phyloP scores from a whole-genome alignment of 2,113 vertebrate species.

The Oncorhynchus tshawytscha region DNA sequence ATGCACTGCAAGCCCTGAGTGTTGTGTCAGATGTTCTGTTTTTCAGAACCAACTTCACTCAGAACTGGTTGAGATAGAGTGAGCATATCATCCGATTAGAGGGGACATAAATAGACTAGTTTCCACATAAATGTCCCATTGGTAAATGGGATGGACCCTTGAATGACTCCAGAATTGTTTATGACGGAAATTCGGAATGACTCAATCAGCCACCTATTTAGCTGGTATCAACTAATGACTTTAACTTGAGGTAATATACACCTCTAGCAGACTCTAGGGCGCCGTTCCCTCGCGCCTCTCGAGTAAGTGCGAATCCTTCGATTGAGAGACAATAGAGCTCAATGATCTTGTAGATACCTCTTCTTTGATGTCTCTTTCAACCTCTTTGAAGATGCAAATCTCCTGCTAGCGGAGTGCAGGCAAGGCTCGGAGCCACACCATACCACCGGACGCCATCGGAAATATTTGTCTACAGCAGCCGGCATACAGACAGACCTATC shows the following conservation, averaged over 20 bases:
- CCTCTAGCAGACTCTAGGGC: slow-evolving; percentile 65
- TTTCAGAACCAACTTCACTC: too few species aligned
- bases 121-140: too few species aligned
- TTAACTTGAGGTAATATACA: slow-evolving; percentile 52
- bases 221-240: slow-evolving; percentile 54
- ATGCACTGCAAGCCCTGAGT: too few species aligned
- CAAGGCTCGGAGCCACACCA: slow-evolving; percentile 26
- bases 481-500: slow-evolving; percentile 8
- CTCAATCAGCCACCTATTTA: slow-evolving; percentile 49
- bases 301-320: slow-evolving; percentile 57
- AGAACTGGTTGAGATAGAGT: too few species aligned
- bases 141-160: too few species aligned
- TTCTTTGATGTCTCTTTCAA: slow-evolving; percentile 69
- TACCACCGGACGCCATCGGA: slow-evolving; percentile 29
- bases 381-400: slow-evolving; percentile 62
- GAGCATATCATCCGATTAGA: too few species aligned
- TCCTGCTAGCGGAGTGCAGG: slow-evolving; percentile 4
- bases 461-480: slow-evolving; percentile 40
- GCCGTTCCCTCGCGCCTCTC: slow-evolving; percentile 51
- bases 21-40: too few species aligned
- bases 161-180: slow-evolving; percentile 2
- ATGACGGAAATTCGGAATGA: slow-evolving; percentile 18
- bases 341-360: slow-evolving; percentile 59
- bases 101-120: too few species aligned
- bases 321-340: slow-evolving; percentile 56